Conservation (phyloP, 2,888 invertebrate genomes). For the Agriotes lineatus region DNA sequence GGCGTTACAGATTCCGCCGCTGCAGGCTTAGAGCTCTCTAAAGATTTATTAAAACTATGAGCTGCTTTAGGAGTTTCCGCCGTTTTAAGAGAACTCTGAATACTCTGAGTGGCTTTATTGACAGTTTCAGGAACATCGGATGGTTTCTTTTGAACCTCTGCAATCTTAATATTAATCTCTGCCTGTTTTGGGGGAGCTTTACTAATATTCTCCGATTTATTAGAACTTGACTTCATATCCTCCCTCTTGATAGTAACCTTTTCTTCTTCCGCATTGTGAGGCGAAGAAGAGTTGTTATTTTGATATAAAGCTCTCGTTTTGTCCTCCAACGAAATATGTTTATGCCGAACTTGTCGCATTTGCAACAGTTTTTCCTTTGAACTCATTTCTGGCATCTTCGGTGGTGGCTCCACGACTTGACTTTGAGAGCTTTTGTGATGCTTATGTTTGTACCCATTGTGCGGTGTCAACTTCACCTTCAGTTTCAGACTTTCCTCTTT, state of each 20-base stretch:
- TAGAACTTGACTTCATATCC: not conserved
- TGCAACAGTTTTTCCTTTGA: constrained; percentile 64
- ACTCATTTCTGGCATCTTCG: constrained; percentile 42
- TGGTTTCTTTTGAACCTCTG: constrained; percentile 9
- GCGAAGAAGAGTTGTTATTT: constrained; percentile 3
- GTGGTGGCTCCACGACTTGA: constrained; percentile 31
- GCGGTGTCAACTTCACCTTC: constrained; percentile 69
- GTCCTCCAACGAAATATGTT: constrained; percentile 57
- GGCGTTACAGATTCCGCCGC: constrained; percentile 21
- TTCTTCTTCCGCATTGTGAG: not conserved
- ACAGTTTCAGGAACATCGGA: not conserved
- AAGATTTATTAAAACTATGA: not conserved
- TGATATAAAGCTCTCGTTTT: constrained; percentile 49
- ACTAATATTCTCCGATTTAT: not conserved
- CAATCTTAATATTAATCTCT: not conserved
- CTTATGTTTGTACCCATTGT: constrained; percentile 65
- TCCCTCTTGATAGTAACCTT: not conserved
- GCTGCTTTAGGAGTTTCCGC: not conserved
- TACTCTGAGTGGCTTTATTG: not conserved
- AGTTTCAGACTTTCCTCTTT: constrained; percentile 68
- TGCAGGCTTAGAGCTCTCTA: not conserved
- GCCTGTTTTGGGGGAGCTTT: too few species aligned
- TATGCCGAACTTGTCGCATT: constrained; percentile 65
- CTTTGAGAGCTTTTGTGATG: constrained; percentile 58
- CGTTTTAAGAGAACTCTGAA: not conserved